These are phyloP conservation scores for Liopterus haemorrhoidalis DNA, from an alignment of 2,888 invertebrate species.

Conservation along the genomic window DNA sequence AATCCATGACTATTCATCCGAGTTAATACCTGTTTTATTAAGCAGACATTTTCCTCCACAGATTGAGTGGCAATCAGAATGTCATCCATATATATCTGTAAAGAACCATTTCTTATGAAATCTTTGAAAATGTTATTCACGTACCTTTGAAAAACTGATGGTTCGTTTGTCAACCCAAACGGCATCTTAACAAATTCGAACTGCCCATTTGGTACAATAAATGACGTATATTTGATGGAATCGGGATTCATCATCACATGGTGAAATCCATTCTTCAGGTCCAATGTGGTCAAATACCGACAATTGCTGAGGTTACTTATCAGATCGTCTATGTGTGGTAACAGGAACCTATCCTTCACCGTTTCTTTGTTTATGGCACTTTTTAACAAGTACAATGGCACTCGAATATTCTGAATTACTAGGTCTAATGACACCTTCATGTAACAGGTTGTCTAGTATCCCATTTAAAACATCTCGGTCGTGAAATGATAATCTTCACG, in stretches of 20 bases:
- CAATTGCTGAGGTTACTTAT: no score
- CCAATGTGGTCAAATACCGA: constrained; percentile 26
- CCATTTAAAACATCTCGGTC: constrained; percentile 14
- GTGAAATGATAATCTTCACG: constrained; percentile 18
- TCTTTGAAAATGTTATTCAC: constrained; percentile 9
- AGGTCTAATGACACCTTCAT: constrained; percentile 22
- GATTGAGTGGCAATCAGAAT: constrained; percentile 8
- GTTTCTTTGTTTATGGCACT: constrained; percentile 26
- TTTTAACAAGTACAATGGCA: constrained; percentile 27
- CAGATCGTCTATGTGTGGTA: no score
- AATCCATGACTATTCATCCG: constrained; percentile 6
- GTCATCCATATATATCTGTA: constrained; percentile 15
- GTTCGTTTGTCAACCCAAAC: constrained; percentile 15
- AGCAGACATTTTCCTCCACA: constrained; percentile 5
- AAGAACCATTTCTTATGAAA: constrained; percentile 5
- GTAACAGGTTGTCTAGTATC: constrained; percentile 24
- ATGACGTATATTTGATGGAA: constrained; percentile 9
- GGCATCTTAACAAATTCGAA: constrained; percentile 16
- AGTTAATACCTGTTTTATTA: constrained; percentile 9
- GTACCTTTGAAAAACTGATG: constrained; percentile 14
- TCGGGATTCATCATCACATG: constrained; percentile 14
- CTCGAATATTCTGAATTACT: constrained; percentile 25
- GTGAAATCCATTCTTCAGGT: constrained; percentile 22
- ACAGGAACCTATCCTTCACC: no score
- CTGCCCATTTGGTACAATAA: constrained; percentile 14